phyloP scores from a whole-genome alignment of 2,888 invertebrate genomes.

The Harpalus rubripes region DNA sequence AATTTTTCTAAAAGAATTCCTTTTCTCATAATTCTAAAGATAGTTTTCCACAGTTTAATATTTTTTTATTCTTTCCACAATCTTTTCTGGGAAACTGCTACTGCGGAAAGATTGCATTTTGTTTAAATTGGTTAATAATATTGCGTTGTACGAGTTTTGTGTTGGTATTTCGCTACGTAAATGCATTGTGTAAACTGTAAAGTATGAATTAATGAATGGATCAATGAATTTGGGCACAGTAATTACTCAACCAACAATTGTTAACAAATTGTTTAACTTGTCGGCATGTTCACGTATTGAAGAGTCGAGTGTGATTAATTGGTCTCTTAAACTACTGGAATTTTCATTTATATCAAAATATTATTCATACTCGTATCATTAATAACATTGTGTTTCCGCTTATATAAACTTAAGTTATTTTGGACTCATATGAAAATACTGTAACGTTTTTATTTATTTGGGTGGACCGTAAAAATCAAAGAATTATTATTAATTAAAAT shows the following conservation, averaged over 20 bases:
- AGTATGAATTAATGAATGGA: constrained; percentile 18
- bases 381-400: background rate
- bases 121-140: too few species aligned
- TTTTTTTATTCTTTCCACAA: too few species aligned
- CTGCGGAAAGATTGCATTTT: too few species aligned
- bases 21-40: too few species aligned
- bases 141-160: background rate
- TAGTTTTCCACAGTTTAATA: too few species aligned
- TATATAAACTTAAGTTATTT: background rate
- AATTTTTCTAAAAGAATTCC: too few species aligned
- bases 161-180: background rate
- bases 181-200: constrained; percentile 1
- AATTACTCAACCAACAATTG: constrained; percentile 26
- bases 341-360: background rate
- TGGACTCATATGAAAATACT: too few species aligned
- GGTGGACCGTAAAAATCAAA: too few species aligned
- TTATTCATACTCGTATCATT: background rate
- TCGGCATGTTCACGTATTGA: constrained; percentile 30
- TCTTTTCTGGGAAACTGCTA: too few species aligned
- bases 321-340: background rate
- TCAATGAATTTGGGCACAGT: constrained; percentile 16
- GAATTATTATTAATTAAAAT: too few species aligned
- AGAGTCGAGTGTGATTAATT: constrained; percentile 39
- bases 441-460: too few species aligned
- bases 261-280: constrained; percentile 32